Percentiles rank a stretch among this genome's conserved stretches.
Conservation (phyloP, 1,140 invertebrate genomes). For the Anthonomus grandis region DNA sequence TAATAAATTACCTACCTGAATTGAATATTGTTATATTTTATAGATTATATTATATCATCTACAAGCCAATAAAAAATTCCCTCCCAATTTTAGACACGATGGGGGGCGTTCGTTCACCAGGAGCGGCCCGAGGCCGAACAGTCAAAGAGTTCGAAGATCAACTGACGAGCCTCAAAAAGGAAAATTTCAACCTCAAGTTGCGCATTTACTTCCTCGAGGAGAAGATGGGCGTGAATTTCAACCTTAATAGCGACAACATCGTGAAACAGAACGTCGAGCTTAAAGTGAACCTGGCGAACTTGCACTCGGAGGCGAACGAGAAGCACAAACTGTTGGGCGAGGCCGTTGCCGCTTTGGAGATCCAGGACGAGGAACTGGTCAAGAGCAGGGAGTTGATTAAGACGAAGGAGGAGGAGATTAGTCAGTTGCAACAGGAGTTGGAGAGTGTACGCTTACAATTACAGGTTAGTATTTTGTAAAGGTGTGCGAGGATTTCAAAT, state of each 20-base stretch:
- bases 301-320: constrained; percentile 73
- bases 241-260: constrained; percentile 58
- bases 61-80: too few species aligned
- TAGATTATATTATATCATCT: too few species aligned
- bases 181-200: constrained; percentile 89
- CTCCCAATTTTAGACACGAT: constrained; percentile 40
- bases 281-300: constrained; percentile 72
- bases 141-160: constrained; percentile 92
- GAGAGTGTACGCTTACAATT: constrained; percentile 41
- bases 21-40: too few species aligned
- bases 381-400: constrained; percentile 34
- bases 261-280: constrained; percentile 72
- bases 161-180: constrained; percentile 74
- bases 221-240: constrained; percentile 63
- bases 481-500: too few species aligned
- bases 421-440: constrained; percentile 44
- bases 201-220: constrained; percentile 90
- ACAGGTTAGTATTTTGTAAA: constrained; percentile 31
- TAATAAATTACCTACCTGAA: too few species aligned
- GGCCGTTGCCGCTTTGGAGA: constrained; percentile 74
- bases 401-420: constrained; percentile 40
- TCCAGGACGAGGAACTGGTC: constrained; percentile 49
- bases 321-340: constrained; percentile 80
- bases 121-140: constrained; percentile 51
- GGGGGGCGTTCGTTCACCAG: constrained; percentile 31